These are phyloP conservation scores for Drepana arcuata DNA, from an alignment of 1,140 invertebrate genomes.

Conservation along the genomic window DNA sequence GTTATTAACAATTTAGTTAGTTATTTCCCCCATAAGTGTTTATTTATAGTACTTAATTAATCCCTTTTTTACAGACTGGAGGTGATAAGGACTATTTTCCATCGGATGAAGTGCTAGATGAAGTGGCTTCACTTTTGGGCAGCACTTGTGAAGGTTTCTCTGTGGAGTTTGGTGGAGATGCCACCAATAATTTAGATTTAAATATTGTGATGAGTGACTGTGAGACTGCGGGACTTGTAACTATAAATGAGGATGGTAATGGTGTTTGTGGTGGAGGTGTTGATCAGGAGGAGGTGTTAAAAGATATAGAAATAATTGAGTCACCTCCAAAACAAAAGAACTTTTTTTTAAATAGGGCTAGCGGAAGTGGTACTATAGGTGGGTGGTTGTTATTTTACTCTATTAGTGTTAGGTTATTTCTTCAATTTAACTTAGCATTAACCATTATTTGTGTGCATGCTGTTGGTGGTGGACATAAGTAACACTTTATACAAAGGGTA, in stretches of 20 bases:
- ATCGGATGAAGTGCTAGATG: slow-evolving; percentile 12
- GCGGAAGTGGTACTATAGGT: background rate
- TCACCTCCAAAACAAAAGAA: background rate
- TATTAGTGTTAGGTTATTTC: background rate
- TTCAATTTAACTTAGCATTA: background rate
- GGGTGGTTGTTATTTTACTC: background rate
- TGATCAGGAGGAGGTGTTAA: background rate
- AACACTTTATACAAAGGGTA: too few species aligned
- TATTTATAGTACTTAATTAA: too few species aligned
- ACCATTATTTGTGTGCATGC: too few species aligned
- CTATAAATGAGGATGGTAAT: background rate
- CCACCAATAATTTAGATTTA: background rate
- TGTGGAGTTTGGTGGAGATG: slow-evolving; percentile 11
- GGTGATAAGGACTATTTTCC: slow-evolving; percentile 5
- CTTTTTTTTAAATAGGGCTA: background rate
- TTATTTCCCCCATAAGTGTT: too few species aligned
- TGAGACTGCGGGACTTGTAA: too few species aligned
- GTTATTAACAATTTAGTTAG: background rate
- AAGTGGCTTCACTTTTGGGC: slow-evolving; percentile 6
- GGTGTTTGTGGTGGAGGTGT: background rate
- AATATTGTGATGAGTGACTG: background rate
- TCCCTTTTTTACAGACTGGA: slow-evolving; percentile 8
- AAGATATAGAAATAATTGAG: background rate
- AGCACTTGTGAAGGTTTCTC: slow-evolving; percentile 5
- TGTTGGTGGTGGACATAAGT: too few species aligned